Evolutionary conservation across 53 echinoderm and acorn worm genomes (phyloP), one percentile per base, ranked within the genome.

Genomic region (Zoroaster sp.): DNA sequence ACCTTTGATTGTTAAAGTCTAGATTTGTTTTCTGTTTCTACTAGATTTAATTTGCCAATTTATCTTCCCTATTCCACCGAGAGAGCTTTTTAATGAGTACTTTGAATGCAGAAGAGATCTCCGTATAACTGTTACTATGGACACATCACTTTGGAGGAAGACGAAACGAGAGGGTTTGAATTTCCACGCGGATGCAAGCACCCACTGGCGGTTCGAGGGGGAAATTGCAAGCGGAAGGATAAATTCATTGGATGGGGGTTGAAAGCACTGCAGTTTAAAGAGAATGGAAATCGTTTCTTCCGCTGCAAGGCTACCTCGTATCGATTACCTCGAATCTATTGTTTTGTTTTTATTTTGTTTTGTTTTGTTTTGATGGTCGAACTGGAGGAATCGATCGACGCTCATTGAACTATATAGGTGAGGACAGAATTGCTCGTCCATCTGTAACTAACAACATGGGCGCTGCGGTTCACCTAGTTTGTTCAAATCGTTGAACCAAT

Each of bases 391-490:
- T 82, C 82, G 82, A 82, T 82, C 18, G 14, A 41, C 18, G 43
- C 28, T 66, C 34, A 41, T 43, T 44, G 44, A 43, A 82, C 34
- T 15, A 33, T 43, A 59, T 23, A 10, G 63, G 12, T 44, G 38
- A 28, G 55, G 40, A 37, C 65, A 34, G 44, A 14, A 18, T 68
- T 43, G 66, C 41, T 66, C 82, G 28, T 23, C 42, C 39, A 65
- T 65, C 65, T 63, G 80, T 41, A 28, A 28, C 66, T 80, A 80
- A 80, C 66, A 23, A 65, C 66, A 35, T 66, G 41, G 33, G 25
- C 33, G 42, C 33, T 18, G 45, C 63, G 28, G 66, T 43, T 82
- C 82, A 82, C 82, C 82, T 67, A 14, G 82, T 67, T 81, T 25
- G 25, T 68, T 31, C 14, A 23, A 68, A 10, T 42, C 4, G 31